These are phyloP conservation scores for Boulengeromyrus knoepffleri DNA, from an alignment of 2,113 vertebrate species.

Conservation along the genomic window DNA sequence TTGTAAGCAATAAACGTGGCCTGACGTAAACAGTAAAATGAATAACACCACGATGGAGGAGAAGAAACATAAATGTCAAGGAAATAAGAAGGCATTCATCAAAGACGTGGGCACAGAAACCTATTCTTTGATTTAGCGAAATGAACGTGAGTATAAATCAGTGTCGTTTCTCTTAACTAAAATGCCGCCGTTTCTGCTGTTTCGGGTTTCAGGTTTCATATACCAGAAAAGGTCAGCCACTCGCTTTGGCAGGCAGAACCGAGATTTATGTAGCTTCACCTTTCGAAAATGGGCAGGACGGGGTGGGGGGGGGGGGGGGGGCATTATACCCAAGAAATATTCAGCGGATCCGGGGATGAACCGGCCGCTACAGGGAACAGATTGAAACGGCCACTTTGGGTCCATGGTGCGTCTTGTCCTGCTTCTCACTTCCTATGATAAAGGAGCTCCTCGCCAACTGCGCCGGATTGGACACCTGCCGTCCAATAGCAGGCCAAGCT, in stretches of 20 bases:
- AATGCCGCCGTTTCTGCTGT: not conserved
- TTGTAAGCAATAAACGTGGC: not conserved
- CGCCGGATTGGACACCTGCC: not conserved
- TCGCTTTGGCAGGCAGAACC: not conserved
- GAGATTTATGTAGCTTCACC: not conserved
- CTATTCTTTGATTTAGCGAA: not conserved
- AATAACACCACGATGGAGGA: not conserved
- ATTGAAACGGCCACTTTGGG: not conserved
- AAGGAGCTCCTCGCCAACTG: not conserved
- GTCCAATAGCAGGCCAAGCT: not conserved
- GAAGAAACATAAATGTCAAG: not conserved
- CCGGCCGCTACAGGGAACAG: not conserved
- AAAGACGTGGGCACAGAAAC: not conserved
- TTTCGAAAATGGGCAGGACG: not conserved
- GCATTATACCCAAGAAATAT: not conserved
- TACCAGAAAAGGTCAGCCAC: not conserved
- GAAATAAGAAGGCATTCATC: not conserved
- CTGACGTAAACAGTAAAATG: not conserved
- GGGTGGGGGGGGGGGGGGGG: not conserved
- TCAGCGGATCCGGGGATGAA: not conserved
- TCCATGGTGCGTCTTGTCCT: not conserved
- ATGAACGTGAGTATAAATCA: not conserved
- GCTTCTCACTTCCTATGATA: not conserved
- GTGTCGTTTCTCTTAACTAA: not conserved
- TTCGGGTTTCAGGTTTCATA: not conserved